These are phyloP conservation scores for Parauchenoglanis ngamensis DNA, from an alignment of 2,797 vertebrate genomes.

Conservation along the genomic window DNA sequence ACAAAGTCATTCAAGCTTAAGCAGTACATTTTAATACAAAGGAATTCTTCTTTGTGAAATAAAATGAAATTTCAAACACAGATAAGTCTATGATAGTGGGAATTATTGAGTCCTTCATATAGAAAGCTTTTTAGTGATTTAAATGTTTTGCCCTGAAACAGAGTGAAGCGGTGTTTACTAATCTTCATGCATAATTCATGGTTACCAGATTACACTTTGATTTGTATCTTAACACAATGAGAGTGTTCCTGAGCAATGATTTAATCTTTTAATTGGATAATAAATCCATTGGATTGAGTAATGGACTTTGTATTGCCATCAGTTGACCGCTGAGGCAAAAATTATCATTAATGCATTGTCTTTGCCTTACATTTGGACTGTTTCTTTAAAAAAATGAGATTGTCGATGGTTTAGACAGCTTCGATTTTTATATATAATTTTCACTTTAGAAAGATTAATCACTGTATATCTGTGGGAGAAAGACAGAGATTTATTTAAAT, in stretches of 20 bases:
- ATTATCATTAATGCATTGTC: conserved; percentile 47
- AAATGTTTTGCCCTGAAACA: conserved; percentile 47
- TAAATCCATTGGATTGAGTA: conserved; percentile 55
- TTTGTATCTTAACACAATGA: conserved; percentile 56
- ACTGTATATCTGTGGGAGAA: background rate
- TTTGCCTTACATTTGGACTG: conserved; percentile 32
- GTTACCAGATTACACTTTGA: conserved; percentile 48
- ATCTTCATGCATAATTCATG: conserved; percentile 56
- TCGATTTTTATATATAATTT: conserved; percentile 16
- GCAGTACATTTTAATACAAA: conserved; percentile 19
- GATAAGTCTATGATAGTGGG: conserved; percentile 40
- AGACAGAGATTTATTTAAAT: background rate
- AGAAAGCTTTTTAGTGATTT: conserved; percentile 37
- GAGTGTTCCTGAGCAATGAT: conserved; percentile 51
- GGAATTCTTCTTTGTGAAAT: conserved; percentile 35
- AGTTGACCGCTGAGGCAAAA: conserved; percentile 48
- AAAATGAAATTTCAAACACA: conserved; percentile 23
- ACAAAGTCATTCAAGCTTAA: conserved; percentile 29
- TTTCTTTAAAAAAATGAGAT: conserved; percentile 26
- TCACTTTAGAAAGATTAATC: conserved; percentile 16
- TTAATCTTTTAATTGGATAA: conserved; percentile 62
- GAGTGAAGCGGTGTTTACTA: conserved; percentile 44
- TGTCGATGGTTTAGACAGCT: background rate
- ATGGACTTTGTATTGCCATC: conserved; percentile 39
- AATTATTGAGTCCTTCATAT: conserved; percentile 46